Base-by-base conservation (phyloP, 2,797 vertebrate genomes). In the Lepus oiostolus region DNA sequence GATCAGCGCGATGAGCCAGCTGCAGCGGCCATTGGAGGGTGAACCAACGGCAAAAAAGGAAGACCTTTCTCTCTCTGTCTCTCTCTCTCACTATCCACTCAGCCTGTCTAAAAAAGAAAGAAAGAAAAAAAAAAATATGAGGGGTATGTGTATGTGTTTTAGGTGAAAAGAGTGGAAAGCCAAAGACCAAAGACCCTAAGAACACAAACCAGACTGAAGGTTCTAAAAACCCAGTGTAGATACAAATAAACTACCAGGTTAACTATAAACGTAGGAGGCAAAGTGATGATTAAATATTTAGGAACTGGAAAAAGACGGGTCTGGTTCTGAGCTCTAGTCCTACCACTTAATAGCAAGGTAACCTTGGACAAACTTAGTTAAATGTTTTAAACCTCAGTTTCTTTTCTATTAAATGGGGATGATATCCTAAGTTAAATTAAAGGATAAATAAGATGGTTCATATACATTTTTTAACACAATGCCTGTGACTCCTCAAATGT, bases 181-280 rank as follows among this genome's bases (percentile, higher is more conserved):
- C 42, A 38, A 86, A 91, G 58, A 88, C 42, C 42, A 38, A 86
- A 91, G 58, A 88, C 17, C 62, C 77, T 50, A 88, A 92, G 87
- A 83, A 17, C 13, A 80, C 19, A 94, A 80, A 85, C 2, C 81
- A 26, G n/a, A 93, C 0, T 75, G 50, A 60, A 79, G 47, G 21
- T 71, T 79, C 93, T 60, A 32, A 81, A 88, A 80, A 47, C 24
- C 12, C 88, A 50, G 0, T 58, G 21, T 72, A 85, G 16, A 95
- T 21, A 93, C 3, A 32, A 38, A 91, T 63, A 77, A 95, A 60
- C 42, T 10, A 62, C 35, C 54, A 88, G 13, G 14, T 16, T 67
- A 83, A 65, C 42, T 1, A 74, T 42, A 68, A 22, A 68, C 42
- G 30, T 14, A 2, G 47, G 30, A 82, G 32, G n/a, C 22, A 70